Base-by-base conservation (phyloP, 2,888 invertebrate species). In the Lepidocyrtoides sp. region DNA sequence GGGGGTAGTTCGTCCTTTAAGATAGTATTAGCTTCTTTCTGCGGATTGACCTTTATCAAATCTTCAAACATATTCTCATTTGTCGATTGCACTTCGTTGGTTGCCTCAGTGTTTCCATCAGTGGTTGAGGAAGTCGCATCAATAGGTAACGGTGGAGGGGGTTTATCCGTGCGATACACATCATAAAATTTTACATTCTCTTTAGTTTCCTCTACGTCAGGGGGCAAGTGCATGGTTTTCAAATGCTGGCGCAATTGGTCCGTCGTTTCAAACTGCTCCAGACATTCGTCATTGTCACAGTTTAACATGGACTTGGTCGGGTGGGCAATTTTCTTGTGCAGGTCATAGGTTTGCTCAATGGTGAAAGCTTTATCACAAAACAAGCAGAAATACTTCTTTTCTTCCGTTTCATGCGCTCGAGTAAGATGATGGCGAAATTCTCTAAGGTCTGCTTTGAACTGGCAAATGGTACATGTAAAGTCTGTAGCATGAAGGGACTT, bases 201-300 rank as follows among this genome's bases (percentile, higher is more conserved):
- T 32, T 54, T 32, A 2, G 44, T 51, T 23, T 81, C 81, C 29
- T 54, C 54, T 0, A 32, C 7, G 12, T 57, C 81, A 0, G 26
- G 32, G 1, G 81, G 57, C 12, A 81, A 10, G 29, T 79, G 87
- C 5, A 20, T n/a, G 3, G 20, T 44, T 26, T 66, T 87, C 8
- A 87, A 51, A 51, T 87, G 87, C 20, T 79, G 60, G 0, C 36
- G 63, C 0, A 87, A 51, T 36, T 66, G 29, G 3, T 66, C 87
- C 12, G 51, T 66, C 1, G 8, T 66, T 10, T 87, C 87, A 81
- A 79, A 87, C 23, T 79, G 75, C 17, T 87, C 79, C 10, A 14
- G n/a, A 17, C 87, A 87, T 23, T 79, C 41, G 20, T 79, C 87
- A 8, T 29, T 77, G n/a, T 87, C 87, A 60, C 87, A 87, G 17